Percentiles rank a stretch among this genome's conserved stretches.
These are phyloP conservation scores for Phalacrocorax brasilianus DNA, from an alignment of 2,113 vertebrate species.

Conservation along the genomic window DNA sequence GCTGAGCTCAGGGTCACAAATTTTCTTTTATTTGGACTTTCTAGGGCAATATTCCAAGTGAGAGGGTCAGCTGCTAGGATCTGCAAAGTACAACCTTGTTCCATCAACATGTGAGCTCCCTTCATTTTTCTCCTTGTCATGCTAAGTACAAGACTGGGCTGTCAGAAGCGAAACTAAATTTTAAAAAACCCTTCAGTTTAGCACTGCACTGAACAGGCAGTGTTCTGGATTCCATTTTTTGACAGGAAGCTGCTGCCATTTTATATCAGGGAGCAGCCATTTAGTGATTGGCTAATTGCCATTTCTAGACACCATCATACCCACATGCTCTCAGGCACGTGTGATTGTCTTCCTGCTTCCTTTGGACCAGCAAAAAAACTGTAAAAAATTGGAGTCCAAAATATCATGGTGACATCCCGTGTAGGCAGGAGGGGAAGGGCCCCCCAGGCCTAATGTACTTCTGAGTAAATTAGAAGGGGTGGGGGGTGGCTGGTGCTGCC, in stretches of 20 bases:
- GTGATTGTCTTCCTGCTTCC: no score
- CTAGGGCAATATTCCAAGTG: neutral
- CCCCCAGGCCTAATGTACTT: neutral
- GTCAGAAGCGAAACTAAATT: neutral
- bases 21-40: neutral
- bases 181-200: neutral
- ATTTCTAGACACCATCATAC: neutral
- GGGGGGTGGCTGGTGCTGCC: no score
- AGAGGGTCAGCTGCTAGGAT: neutral
- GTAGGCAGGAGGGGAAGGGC: neutral
- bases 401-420: fast-evolving
- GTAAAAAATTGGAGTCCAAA: neutral
- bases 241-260: no score
- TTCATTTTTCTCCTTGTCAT: neutral
- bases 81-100: neutral
- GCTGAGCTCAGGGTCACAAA: neutral
- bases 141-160: neutral
- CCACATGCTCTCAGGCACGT: fast-evolving
- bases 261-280: neutral
- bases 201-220: neutral
- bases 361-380: neutral
- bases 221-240: neutral
- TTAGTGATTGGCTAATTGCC: neutral
- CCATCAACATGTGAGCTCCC: neutral
- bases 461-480: no score